phyloP scores from a whole-genome alignment of 1,140 invertebrate species.

The Hycleus cichorii region DNA sequence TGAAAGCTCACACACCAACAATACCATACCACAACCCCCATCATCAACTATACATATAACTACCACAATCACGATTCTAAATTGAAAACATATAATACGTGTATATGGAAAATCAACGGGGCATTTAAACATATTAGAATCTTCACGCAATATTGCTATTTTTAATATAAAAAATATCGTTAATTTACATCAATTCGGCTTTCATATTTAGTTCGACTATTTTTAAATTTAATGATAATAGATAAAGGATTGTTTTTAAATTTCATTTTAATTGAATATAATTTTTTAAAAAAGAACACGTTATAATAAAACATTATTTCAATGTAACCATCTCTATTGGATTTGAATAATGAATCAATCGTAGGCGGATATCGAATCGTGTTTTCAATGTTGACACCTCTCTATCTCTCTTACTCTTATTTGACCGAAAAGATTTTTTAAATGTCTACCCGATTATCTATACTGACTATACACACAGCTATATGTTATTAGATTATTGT shows the following conservation, averaged over 20 bases:
- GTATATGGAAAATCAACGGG: conserved; percentile 1
- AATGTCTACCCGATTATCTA: neutral
- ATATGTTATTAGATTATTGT: conserved; percentile 8
- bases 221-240: conserved; percentile 1
- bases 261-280: conserved; percentile 3
- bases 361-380: conserved; percentile 3
- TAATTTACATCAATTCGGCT: neutral
- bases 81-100: conserved; percentile 9
- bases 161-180: conserved; percentile 12
- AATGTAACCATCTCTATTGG: neutral
- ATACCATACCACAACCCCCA: neutral
- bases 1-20: conserved; percentile 6
- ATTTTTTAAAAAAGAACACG: conserved; percentile 5
- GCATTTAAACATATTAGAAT: conserved; percentile 11
- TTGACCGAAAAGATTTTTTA: conserved; percentile 8
- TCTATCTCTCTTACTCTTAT: neutral
- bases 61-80: neutral
- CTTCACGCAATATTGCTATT: conserved; percentile 13
- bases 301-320: neutral
- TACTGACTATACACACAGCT: too few relatives aligned
- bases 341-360: conserved; percentile 2
- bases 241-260: conserved; percentile 6
- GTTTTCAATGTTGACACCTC: neutral
- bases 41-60: too few relatives aligned
- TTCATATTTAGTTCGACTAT: neutral